Evolutionary conservation across 2,888 invertebrate species (phyloP), one percentile per base, ranked within the genome.

Genomic region (Hermodice carunculata): DNA sequence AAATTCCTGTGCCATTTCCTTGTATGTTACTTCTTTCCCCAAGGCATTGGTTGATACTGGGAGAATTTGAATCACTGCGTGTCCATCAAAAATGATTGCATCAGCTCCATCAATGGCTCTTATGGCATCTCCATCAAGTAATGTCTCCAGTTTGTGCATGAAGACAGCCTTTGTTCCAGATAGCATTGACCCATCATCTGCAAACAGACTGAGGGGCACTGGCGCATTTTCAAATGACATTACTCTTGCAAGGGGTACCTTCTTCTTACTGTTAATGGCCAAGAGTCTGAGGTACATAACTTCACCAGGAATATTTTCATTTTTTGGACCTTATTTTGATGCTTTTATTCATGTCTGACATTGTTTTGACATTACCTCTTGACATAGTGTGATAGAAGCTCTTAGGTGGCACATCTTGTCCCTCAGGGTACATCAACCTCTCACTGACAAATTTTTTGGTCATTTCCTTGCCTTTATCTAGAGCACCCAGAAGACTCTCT

Each of bases 161-260:
- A 43, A 43, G 11, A 11, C 43, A 6, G 57, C 19, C 19, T 56
- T 56, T 22, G 22, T 53, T 5, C n/a, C 28, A 28, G 49, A 11
- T 24, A 26, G n/a, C 49, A 49, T 14, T 6, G 32, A 6, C n/a
- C 32, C 31, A 19, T 53, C 53, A 22, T 53, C 53, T n/a, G 29
- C 34, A 34, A 53, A 53, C 6, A 53, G 32, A 8, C 42, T 8
- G 5, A 42, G 4, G n/a, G 57, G 57, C 5, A 56, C 57, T 8
- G 42, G 40, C 6, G 57, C 11, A 34, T 53, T 53, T 32, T 53
- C 53, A 53, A 53, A 53, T 5, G 53, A 31, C 34, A 53, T 34
- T 4, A 53, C 32, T 32, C 53, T 29, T 19, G 29, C 8, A 11
- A 53, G 19, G n/a, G 34, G 53, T n/a, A 56, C 40, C 26, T 43